Percentiles rank a stretch among this genome's conserved stretches.
Conservation (phyloP, 2,113 vertebrate species). For the Vombatus ursinus region DNA sequence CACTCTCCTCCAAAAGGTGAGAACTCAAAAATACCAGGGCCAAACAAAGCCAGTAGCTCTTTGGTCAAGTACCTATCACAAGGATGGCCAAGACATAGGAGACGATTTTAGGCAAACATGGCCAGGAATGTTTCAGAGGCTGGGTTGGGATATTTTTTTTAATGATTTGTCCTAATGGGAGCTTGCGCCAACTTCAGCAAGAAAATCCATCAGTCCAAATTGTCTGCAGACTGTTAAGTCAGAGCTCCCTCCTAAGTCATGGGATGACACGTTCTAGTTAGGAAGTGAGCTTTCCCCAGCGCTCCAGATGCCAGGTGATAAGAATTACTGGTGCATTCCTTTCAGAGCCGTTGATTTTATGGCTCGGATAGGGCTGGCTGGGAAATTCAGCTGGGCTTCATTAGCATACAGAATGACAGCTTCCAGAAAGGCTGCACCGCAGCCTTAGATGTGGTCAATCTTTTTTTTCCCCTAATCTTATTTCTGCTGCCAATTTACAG, state of each 20-base stretch:
- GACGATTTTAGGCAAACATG: neutral
- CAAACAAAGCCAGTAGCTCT: neutral
- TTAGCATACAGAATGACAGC: constrained; percentile 59
- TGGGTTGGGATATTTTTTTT: constrained; percentile 52
- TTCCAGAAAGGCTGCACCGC: neutral
- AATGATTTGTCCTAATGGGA: constrained; percentile 69
- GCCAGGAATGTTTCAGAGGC: accelerated
- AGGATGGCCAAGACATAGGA: neutral
- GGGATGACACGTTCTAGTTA: constrained; percentile 45
- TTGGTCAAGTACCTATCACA: accelerated
- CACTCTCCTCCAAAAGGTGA: neutral
- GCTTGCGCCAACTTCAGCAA: neutral
- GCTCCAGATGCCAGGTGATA: constrained; percentile 73
- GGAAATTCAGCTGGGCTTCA: constrained; percentile 59
- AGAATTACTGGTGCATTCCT: constrained; percentile 57
- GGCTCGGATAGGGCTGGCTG: constrained; percentile 60
- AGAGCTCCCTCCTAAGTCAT: constrained; percentile 48
- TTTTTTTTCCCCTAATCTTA: neutral
- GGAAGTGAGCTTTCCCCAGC: neutral
- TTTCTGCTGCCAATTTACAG: constrained; percentile 51
- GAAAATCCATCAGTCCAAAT: constrained; percentile 62
- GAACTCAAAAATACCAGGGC: neutral
- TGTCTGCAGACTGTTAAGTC: constrained; percentile 44
- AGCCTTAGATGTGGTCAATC: constrained; percentile 8
- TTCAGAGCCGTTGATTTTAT: constrained; percentile 70